phyloP scores from a whole-genome alignment of 2,797 vertebrate species.

The Dermochelys coriacea region DNA sequence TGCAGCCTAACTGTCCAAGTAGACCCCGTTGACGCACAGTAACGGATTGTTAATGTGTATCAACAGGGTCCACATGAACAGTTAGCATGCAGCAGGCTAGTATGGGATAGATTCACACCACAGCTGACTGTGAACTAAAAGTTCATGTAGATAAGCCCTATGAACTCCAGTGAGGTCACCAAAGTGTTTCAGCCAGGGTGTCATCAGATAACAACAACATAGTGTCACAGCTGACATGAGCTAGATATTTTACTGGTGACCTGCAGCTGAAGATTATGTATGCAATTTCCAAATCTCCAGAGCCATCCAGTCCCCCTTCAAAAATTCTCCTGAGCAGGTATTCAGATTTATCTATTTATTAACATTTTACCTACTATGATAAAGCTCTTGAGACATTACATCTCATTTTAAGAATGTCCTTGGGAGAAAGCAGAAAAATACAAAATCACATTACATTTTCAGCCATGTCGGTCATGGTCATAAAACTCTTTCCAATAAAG shows the following conservation, averaged over 20 bases:
- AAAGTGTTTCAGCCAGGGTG: background rate
- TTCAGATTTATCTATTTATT: conserved; percentile 70
- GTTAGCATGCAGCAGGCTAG: background rate
- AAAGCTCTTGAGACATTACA: conserved; percentile 67
- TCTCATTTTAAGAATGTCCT: conserved; percentile 66
- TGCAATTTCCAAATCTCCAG: background rate
- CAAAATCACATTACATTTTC: conserved; percentile 56
- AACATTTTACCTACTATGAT: conserved; percentile 64
- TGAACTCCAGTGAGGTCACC: background rate
- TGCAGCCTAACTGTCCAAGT: too few relatives aligned
- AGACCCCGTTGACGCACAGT: background rate
- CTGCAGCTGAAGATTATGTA: background rate
- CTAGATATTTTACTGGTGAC: background rate
- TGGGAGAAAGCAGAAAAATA: conserved; percentile 66
- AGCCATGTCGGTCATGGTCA: conserved; percentile 48
- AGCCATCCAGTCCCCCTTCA: conserved; percentile 22
- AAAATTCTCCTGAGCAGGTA: conserved; percentile 44
- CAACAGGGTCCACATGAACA: background rate
- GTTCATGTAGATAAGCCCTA: background rate
- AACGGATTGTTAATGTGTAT: background rate
- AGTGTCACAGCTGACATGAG: background rate
- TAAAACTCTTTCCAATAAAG: conserved; percentile 62
- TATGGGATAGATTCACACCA: background rate
- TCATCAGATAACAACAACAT: background rate
- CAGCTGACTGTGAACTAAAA: background rate